Base-by-base conservation (phyloP, 2,113 vertebrate genomes). In the Percopsis transmontana region DNA sequence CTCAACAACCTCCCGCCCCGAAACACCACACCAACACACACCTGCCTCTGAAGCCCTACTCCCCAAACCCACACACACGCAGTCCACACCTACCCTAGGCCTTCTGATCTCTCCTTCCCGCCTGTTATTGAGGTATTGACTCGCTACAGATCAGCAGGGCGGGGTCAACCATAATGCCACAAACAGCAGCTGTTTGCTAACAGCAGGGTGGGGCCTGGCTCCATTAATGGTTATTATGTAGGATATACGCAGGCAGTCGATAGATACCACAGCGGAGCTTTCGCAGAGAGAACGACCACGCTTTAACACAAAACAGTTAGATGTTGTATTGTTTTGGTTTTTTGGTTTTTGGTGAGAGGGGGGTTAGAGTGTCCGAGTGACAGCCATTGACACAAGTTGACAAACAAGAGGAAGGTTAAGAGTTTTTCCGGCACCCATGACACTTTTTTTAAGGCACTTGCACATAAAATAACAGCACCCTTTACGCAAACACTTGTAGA, bases 1-100 rank as follows among this genome's bases (percentile, higher is more conserved):
- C 15, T 38, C 51, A 74, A 77, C 80, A n/a, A 78, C 77, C 64
- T 54, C 48, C 51, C 62, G 60, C 79, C 70, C 55, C 72, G 53
- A 79, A 77, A 67, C 53, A 47, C 67, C 23, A 27, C 52, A 56
- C 58, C 12, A 11, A 54, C 47, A 24, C 56, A 68, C 54, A 76
- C 52, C 51, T 60, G 7, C 50, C 53, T 67, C 66, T 62, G 20
- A 70, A 82, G 79, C 66, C 70, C 76, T 83, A 85, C 84, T 75
- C 72, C 15, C 19, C 16, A 24, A 77, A 76, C 52, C 12, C 21
- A 27, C 21, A 54, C 66, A 41, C 56, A 74, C 54, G 58, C 54
- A 15, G 19, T 55, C 51, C 48, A 55, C 48, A 70, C 56, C 51
- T 52, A 79, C 70, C 79, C 51, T 23, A 13, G 27, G 9, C 62